phyloP scores from a whole-genome alignment of 1,140 invertebrate genomes.

The Chrysomallon squamiferum region DNA sequence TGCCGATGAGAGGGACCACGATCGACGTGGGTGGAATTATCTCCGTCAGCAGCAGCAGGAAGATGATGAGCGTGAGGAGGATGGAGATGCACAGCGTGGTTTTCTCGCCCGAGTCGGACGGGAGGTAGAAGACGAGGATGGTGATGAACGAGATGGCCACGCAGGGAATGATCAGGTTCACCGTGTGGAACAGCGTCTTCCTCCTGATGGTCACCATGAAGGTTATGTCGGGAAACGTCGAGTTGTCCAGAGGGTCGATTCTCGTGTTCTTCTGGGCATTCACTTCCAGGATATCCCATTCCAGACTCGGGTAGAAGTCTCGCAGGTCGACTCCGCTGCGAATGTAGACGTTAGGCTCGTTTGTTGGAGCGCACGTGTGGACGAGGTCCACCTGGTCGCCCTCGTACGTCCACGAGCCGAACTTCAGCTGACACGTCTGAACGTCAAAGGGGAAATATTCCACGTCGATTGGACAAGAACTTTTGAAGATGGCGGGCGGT shows the following conservation, averaged over 20 bases:
- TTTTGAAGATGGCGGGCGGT: slow-evolving; percentile 98
- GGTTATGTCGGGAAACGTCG: slow-evolving; percentile 62
- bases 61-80: slow-evolving; percentile 98
- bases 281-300: slow-evolving; percentile 92
- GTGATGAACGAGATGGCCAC: slow-evolving; percentile 85
- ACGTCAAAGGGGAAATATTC: slow-evolving; percentile 85
- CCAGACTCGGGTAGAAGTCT: slow-evolving; percentile 76
- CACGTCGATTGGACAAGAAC: slow-evolving; percentile 99
- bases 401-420: slow-evolving; percentile 88
- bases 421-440: slow-evolving; percentile 87
- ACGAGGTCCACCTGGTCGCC: slow-evolving; percentile 74
- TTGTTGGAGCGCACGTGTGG: slow-evolving; percentile 58
- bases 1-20: slow-evolving; percentile 96
- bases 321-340: slow-evolving; percentile 55
- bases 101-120: slow-evolving; percentile 99
- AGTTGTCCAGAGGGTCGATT: slow-evolving; percentile 54
- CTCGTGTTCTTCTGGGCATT: slow-evolving; percentile 56
- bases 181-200: slow-evolving; percentile 64
- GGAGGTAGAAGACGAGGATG: slow-evolving; percentile 96
- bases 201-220: slow-evolving; percentile 59
- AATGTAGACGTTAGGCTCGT: slow-evolving; percentile 30
- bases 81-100: slow-evolving; percentile 98
- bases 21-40: slow-evolving; percentile 99
- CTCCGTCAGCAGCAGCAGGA: slow-evolving; percentile 97
- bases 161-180: slow-evolving; percentile 63